phyloP scores from a whole-genome alignment of 2,888 invertebrate species.

The Microplitis deprimator region DNA sequence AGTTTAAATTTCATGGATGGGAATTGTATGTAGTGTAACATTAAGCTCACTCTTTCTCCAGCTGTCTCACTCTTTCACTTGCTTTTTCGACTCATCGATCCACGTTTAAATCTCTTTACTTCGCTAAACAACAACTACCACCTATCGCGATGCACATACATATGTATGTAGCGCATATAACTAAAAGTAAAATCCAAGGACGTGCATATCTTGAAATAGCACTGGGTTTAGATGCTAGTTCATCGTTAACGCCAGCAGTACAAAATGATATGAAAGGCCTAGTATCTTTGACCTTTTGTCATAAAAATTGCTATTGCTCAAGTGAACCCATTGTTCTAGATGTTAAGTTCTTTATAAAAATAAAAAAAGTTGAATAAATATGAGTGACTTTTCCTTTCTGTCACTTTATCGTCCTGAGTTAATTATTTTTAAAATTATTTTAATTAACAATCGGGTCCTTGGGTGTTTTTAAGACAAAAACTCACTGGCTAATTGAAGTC shows the following conservation, averaged over 20 bases:
- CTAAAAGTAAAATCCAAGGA: background rate
- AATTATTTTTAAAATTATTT: background rate
- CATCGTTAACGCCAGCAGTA: conserved; percentile 33
- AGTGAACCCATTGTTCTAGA: background rate
- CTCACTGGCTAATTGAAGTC: conserved; percentile 71
- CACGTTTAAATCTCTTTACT: conserved; percentile 7
- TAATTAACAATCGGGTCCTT: background rate
- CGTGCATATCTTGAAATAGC: background rate
- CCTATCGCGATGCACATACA: background rate
- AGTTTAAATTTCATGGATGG: background rate
- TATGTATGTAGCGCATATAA: conserved; percentile 2
- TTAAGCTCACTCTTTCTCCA: background rate
- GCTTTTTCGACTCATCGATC: background rate
- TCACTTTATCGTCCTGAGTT: background rate
- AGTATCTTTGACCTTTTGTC: conserved; percentile 32
- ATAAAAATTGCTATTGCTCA: conserved; percentile 31
- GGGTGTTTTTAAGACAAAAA: conserved; percentile 38
- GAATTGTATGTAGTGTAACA: background rate
- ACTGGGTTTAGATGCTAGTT: background rate
- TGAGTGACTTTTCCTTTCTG: background rate
- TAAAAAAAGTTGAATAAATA: background rate
- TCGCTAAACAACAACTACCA: background rate
- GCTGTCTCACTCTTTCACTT: conserved; percentile 3
- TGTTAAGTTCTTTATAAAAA: background rate
- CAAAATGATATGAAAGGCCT: conserved; percentile 27